Evolutionary conservation across 2,888 invertebrate genomes (phyloP), one percentile per base, ranked within the genome.

Genomic region (Pelosia muscerda): DNA sequence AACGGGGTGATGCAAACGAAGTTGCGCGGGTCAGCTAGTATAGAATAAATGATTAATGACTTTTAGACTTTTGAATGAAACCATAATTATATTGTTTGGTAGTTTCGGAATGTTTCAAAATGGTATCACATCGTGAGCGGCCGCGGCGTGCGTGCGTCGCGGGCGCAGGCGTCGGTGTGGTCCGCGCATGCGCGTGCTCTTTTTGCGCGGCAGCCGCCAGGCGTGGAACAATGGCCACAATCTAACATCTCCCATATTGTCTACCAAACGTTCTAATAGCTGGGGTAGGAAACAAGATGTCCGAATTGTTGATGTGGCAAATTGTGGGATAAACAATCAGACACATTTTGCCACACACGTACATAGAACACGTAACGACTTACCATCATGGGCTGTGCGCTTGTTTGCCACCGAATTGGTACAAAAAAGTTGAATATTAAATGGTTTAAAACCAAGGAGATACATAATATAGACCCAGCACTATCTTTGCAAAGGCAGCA

Each of bases 181-280:
- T 78, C 81, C 76, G 79, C 75, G 77, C 75, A 76, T 73, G 76
- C 72, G 64, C 63, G 60, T 73, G 70, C 53, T 78, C 79, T 75
- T 80, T 78, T 80, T 80, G 81, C 77, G 81, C 77, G 78, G 79
- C 83, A 78, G 78, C 84, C 76, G 83, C 74, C 80, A 75, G 78
- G 72, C 81, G 74, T 81, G 79, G 82, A 88, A 91, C 91, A 91
- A 91, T 91, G 86, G 88, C 64, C 77, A 79, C 81, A 87, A 91
- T 91, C 91, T 89, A 82, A 73, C 87, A 91, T 91, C 91, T 88
- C 84, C 81, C 84, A 87, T 90, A 91, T 91, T 91, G 91, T 91
- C 88, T 91, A 87, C 86, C 88, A 88, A 87, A 86, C 84, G 83
- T 84, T 88, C 90, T 90, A 90, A 91, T 89, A 89, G 88, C 85